Base-by-base conservation (phyloP, 1,140 invertebrate genomes). In the Halictus rubicundus region DNA sequence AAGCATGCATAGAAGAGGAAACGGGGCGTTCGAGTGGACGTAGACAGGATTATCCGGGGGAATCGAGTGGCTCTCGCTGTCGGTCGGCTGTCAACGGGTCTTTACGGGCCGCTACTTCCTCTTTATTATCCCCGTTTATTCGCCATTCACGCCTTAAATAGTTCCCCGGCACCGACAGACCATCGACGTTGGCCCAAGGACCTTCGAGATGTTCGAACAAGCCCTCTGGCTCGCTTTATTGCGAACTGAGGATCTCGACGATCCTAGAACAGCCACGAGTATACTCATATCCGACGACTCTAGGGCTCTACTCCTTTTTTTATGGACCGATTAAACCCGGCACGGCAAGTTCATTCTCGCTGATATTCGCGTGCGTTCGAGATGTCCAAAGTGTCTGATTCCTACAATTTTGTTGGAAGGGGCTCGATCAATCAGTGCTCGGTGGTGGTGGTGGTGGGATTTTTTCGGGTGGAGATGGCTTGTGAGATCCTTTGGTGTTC, bases 91-190 rank as follows among this genome's bases (percentile, higher is more conserved):
- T 78, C 76, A 65, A n/a, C 75, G 21, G 14, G 39, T 68, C 76
- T 78, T 78, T 72, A 71, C 76, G 76, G 52, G 39, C 59, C 25
- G 63, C 70, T 74, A 66, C 52, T 74, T 79, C 63, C 78, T 79
- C 63, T 74, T 78, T 78, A 64, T n/a, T 69, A 52, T 79, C 70
- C 32, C 78, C 72, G 63, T 66, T 78, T 78, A 64, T n/a, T 60
- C 32, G 42, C 63, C 25, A 54, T 74, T 79, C 42, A 52, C 63
- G 27, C 71, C 27, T 42, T 52, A 46, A 78, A 78, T 32, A 46
- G 19, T 72, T 32, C 25, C 49, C n/a, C 14, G 19, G 54, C 54
- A 21, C 57, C 5, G 68, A 59, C 63, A 12, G 46, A 14, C 52
- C 19, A 14, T 63, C 68, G 23, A 68, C 52, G 2, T 27, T 32